Percentiles rank a stretch among this genome's conserved stretches.
Conservation (phyloP, 2,888 invertebrate species). For the Latrodectus elegans region DNA sequence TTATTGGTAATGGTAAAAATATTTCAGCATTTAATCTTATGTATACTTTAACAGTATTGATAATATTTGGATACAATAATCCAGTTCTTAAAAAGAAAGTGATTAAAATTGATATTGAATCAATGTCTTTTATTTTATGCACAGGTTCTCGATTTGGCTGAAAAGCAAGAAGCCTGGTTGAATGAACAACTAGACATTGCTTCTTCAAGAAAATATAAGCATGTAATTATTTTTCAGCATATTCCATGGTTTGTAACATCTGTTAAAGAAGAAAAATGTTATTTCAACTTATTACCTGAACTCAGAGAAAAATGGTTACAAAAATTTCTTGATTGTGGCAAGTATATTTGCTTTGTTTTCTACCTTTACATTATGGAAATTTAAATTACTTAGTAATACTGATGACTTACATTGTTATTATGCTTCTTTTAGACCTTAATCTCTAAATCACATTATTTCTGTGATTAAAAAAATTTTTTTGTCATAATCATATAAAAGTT, state of each 20-base stretch:
- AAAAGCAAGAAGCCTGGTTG: slow-evolving; percentile 76
- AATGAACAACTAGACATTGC: slow-evolving; percentile 73
- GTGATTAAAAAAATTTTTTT: no score
- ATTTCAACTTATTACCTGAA: slow-evolving; percentile 75
- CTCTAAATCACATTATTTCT: no score
- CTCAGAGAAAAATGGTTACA: slow-evolving; percentile 74
- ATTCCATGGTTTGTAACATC: slow-evolving; percentile 76
- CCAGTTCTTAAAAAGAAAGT: no score
- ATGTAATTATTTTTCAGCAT: slow-evolving; percentile 76
- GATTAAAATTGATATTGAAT: neutral
- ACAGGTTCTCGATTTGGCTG: slow-evolving; percentile 73
- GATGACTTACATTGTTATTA: no score
- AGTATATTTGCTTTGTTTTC: slow-evolving; percentile 16
- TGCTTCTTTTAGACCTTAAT: no score
- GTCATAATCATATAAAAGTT: no score
- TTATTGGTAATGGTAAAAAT: no score
- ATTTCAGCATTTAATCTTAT: no score
- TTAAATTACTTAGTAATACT: no score
- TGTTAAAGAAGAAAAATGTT: slow-evolving; percentile 74
- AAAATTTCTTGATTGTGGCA: slow-evolving; percentile 75
- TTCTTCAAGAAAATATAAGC: slow-evolving; percentile 71
- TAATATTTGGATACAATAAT: no score
- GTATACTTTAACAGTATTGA: no score
- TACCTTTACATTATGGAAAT: neutral
- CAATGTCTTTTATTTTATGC: neutral